Evolutionary conservation across 2,113 vertebrate genomes (phyloP).

Genomic region (Rhombomys opimus): DNA sequence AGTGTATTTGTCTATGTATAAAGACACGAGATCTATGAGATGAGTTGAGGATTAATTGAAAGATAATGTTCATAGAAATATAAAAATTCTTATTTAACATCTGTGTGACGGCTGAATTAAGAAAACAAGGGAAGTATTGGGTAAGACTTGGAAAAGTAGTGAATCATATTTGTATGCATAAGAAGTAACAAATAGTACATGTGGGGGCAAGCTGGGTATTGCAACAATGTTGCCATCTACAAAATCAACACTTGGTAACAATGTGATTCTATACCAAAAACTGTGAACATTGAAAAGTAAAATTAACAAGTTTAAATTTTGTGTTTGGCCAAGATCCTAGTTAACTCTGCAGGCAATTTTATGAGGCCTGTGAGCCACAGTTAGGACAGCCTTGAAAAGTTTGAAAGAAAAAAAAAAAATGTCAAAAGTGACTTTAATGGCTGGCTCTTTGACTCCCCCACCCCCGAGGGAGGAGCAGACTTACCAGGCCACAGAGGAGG

Average conservation of each 20-base stretch:
- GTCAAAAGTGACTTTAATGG: background rate
- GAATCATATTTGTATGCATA: background rate
- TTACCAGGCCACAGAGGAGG: too few relatives aligned
- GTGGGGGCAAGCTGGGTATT: background rate
- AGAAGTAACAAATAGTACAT: background rate
- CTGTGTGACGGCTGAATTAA: background rate
- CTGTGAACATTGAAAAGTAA: background rate
- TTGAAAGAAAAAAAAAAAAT: slow-evolving; percentile 29
- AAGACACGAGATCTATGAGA: too few relatives aligned
- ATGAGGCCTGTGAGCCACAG: too few relatives aligned
- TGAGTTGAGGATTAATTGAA: background rate
- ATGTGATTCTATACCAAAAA: background rate
- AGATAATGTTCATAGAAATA: background rate
- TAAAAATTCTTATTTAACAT: background rate
- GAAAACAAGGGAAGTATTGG: background rate
- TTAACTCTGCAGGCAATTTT: background rate
- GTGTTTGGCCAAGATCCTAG: too few relatives aligned
- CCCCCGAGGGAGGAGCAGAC: too few relatives aligned
- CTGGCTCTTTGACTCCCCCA: too few relatives aligned
- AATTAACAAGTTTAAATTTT: background rate
- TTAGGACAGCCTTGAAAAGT: background rate
- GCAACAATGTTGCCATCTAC: too few relatives aligned
- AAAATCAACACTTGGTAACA: background rate
- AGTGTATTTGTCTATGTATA: fast-evolving
- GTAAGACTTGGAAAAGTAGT: background rate